A percentile compares a stretch with the other conserved stretches of the same genome.
These are phyloP conservation scores for Helicorthomorpha holstii DNA, from an alignment of 1,140 invertebrate genomes.

Conservation along the genomic window DNA sequence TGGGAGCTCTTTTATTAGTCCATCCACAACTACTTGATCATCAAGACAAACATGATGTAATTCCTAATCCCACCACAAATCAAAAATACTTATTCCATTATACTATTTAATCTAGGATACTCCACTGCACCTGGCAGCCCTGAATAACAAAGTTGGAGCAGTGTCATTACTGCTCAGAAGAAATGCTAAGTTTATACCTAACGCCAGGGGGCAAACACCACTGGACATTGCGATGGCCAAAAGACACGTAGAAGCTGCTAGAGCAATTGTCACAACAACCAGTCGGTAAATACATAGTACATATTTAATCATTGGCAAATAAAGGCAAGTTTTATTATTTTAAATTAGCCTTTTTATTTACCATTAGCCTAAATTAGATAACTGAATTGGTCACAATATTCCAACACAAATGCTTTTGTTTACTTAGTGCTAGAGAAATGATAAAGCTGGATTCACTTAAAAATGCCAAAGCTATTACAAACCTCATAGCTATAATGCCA, in stretches of 20 bases:
- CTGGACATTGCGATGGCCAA: constrained; percentile 26
- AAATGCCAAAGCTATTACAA: constrained; percentile 22
- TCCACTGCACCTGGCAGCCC: constrained; percentile 27
- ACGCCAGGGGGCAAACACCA: constrained; percentile 21
- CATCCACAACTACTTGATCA: constrained; percentile 25
- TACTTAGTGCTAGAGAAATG: constrained; percentile 25
- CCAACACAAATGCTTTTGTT: not conserved
- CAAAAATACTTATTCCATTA: not conserved
- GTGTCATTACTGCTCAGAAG: constrained; percentile 22
- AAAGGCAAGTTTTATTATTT: too few species aligned
- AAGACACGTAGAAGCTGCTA: constrained; percentile 22
- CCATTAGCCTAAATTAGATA: too few species aligned
- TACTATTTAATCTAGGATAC: constrained; percentile 22
- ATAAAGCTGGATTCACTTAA: constrained; percentile 17
- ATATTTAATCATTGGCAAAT: too few species aligned
- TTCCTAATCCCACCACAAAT: constrained; percentile 4
- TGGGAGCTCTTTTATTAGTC: constrained; percentile 22
- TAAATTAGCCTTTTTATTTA: too few species aligned
- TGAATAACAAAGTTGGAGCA: constrained; percentile 20
- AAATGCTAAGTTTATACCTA: constrained; percentile 20
- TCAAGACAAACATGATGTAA: constrained; percentile 25
- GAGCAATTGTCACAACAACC: constrained; percentile 23
- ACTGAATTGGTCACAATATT: too few species aligned
- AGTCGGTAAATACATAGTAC: constrained; percentile 7
- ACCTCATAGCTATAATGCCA: constrained; percentile 26